phyloP scores from a whole-genome alignment of 2,888 invertebrate genomes.

The Cepaea hortensis region DNA sequence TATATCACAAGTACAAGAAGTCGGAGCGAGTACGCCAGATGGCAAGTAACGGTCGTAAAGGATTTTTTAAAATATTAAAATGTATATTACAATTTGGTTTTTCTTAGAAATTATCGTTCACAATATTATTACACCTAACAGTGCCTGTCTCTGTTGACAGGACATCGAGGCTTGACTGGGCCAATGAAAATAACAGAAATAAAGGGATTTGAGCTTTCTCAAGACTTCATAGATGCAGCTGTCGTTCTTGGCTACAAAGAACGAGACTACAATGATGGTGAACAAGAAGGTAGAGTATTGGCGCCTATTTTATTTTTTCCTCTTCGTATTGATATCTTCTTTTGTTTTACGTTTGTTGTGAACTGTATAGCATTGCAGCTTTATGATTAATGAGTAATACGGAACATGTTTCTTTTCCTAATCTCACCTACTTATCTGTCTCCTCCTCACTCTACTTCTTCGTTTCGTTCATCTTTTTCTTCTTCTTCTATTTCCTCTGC shows the following conservation, averaged over 20 bases:
- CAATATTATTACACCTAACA: too few species aligned
- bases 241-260: conserved; percentile 80
- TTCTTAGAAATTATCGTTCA: too few species aligned
- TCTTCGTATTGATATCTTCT: neutral
- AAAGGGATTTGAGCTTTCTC: conserved; percentile 55
- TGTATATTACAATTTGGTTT: too few species aligned
- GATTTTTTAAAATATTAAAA: too few species aligned
- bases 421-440: neutral
- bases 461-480: neutral
- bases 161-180: conserved; percentile 66
- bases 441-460: neutral
- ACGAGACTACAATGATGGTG: conserved; percentile 77
- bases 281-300: conserved; percentile 67
- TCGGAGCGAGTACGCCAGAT: too few species aligned
- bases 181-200: conserved; percentile 64
- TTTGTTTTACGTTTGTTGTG: neutral
- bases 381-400: too few species aligned
- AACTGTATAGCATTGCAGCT: too few species aligned
- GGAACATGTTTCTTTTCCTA: neutral
- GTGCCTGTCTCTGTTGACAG: conserved; percentile 35
- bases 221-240: conserved; percentile 78
- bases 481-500: neutral
- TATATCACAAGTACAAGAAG: too few species aligned
- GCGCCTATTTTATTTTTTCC: neutral
- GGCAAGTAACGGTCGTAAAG: too few species aligned